Evolutionary conservation across 2,888 invertebrate genomes (phyloP).

Genomic region (Eristalis tenax): DNA sequence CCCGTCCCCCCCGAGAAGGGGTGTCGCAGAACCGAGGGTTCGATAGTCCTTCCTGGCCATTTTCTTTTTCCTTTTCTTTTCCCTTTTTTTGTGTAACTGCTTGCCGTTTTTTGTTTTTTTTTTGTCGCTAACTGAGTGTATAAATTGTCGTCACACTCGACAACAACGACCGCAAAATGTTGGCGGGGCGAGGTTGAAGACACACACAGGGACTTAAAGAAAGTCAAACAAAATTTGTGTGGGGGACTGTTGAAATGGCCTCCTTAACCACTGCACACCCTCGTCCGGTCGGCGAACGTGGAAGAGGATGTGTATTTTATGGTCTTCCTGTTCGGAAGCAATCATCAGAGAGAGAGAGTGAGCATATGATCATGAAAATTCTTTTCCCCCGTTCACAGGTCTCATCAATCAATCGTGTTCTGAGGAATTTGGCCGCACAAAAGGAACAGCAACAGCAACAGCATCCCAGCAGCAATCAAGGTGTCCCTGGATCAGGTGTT

Average conservation of each 20-base stretch:
- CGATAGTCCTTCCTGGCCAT: slow-evolving; percentile 19
- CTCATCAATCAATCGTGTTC: slow-evolving; percentile 93
- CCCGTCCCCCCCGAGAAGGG: background rate
- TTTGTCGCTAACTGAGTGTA: slow-evolving; percentile 55
- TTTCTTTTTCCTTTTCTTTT: slow-evolving; percentile 8
- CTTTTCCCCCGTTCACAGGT: slow-evolving; percentile 73
- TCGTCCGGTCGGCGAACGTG: too few species aligned
- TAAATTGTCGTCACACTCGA: slow-evolving; percentile 50
- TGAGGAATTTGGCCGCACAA: slow-evolving; percentile 96
- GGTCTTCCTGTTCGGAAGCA: too few species aligned
- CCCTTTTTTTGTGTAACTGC: background rate
- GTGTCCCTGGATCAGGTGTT: slow-evolving; percentile 33
- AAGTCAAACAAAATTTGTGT: too few species aligned
- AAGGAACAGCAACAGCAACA: slow-evolving; percentile 84
- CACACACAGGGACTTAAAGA: too few species aligned
- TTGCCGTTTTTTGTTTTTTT: background rate
- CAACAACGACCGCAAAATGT: slow-evolving; percentile 6
- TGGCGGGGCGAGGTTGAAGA: too few species aligned
- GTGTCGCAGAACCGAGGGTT: background rate
- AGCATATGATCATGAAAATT: background rate
- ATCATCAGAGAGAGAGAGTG: too few species aligned
- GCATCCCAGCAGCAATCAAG: slow-evolving; percentile 53
- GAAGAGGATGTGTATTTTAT: too few species aligned
- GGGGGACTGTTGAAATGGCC: too few species aligned
- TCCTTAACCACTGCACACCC: too few species aligned